Base-by-base conservation (phyloP, 2,797 vertebrate species). In the Remorina albescens region DNA sequence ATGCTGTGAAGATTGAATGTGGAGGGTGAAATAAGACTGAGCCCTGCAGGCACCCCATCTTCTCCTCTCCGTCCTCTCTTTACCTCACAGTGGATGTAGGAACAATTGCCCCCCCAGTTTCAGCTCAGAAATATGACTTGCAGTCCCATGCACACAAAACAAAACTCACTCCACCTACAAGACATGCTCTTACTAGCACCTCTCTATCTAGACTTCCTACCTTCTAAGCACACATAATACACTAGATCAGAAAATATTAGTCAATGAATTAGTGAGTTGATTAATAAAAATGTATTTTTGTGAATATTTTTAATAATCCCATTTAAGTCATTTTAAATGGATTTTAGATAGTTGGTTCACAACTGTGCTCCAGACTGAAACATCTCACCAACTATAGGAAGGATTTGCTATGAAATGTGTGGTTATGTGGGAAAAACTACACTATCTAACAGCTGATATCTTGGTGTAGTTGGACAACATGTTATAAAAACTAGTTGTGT, bases 21-120 rank as follows among this genome's bases (percentile, higher is more conserved):
- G 81, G 78, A 84, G 80, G 74, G 44, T 26, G 30, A 86, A 78
- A 89, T 86, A 88, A 85, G 80, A 28, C 53, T n/a, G 69, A 71
- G 64, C 81, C 62, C 75, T 62, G 67, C 67, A 25, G 71, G 46
- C 37, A 1, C 64, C 62, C 74, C 71, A 78, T 68, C 64, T 73
- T 60, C 63, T 66, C 75, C 68, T 73, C 76, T 68, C 41, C 9
- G 70, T 68, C 66, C 73, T 78, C 78, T 78, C 70, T 82, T 78
- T 72, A 71, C 61, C 67, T 67, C 84, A 50, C 69, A 76, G 77
- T 26, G 46, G 66, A 75, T 50, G 66, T 63, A 6, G 6, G 59
- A 21, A 34, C 65, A 82, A 49, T 44, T 26, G 59, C 25, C 46
- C 56, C n/a, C 57, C 58, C 49, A 2, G 62, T 68, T 59, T 72